Percentiles rank a stretch among this genome's conserved stretches.
Conservation (phyloP, 1,140 invertebrate genomes). For the Halesus radiatus region DNA sequence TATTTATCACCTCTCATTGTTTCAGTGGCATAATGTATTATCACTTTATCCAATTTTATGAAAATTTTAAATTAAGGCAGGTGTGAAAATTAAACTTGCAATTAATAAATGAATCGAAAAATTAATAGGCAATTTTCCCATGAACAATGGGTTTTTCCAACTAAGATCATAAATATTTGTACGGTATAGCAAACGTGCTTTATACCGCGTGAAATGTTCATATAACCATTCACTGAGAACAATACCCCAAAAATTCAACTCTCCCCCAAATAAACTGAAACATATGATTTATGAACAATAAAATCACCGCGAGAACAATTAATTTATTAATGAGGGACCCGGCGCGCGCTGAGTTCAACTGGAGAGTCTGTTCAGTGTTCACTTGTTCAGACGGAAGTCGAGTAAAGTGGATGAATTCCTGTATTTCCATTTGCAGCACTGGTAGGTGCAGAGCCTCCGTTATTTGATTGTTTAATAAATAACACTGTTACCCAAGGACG, state of each 20-base stretch:
- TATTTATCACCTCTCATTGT: not conserved
- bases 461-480: no score
- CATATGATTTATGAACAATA: slow-evolving; percentile 26
- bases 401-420: not conserved
- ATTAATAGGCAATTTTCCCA: not conserved
- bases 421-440: not conserved
- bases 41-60: not conserved
- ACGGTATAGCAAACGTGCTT: not conserved
- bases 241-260: slow-evolving; percentile 15
- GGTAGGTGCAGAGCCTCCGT: not conserved
- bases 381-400: not conserved
- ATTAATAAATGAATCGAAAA: slow-evolving; percentile 13
- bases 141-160: slow-evolving; percentile 7
- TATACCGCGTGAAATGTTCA: not conserved
- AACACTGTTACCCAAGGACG: no score
- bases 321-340: slow-evolving; percentile 16
- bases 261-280: slow-evolving; percentile 14
- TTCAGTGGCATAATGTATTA: not conserved
- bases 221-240: slow-evolving; percentile 1
- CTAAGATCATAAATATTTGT: not conserved
- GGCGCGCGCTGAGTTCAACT: not conserved
- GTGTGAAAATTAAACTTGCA: not conserved
- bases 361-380: not conserved
- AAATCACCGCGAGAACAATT: slow-evolving; percentile 32
- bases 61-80: not conserved